These are phyloP conservation scores for Agapostemon virescens DNA, from an alignment of 2,888 invertebrate genomes.

Conservation along the genomic window DNA sequence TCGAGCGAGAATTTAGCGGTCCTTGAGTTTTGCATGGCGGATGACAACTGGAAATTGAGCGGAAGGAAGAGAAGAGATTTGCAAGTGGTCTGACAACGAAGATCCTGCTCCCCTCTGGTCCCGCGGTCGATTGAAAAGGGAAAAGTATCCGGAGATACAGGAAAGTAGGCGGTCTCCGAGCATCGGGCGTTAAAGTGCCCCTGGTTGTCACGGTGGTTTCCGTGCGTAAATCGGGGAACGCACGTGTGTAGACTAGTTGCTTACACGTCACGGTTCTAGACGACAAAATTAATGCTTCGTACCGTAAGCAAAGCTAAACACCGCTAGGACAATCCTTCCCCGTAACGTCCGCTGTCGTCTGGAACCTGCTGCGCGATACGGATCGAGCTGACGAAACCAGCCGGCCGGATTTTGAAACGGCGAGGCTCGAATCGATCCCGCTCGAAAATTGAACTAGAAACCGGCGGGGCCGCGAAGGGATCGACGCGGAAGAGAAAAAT, in stretches of 20 bases:
- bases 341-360: slow-evolving; percentile 75
- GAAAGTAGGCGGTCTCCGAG: background rate
- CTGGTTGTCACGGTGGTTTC: slow-evolving; percentile 20
- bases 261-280: slow-evolving; percentile 77
- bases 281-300: slow-evolving; percentile 76
- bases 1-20: too few species aligned
- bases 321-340: slow-evolving; percentile 79
- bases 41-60: too few species aligned
- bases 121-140: background rate
- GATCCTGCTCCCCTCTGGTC: background rate
- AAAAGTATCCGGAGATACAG: background rate
- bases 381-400: slow-evolving; percentile 3
- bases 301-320: slow-evolving; percentile 78
- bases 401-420: background rate
- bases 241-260: slow-evolving; percentile 32
- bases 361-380: slow-evolving; percentile 24
- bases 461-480: background rate
- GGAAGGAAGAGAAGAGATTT: background rate
- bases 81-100: background rate
- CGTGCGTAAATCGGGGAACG: slow-evolving; percentile 26
- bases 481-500: slow-evolving; percentile 37
- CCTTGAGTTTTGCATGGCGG: too few species aligned
- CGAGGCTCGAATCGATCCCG: background rate
- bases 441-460: background rate
- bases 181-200: slow-evolving; percentile 19